These are phyloP conservation scores for Sclerodermus sp. DNA, from an alignment of 2,888 invertebrate genomes.

Conservation along the genomic window DNA sequence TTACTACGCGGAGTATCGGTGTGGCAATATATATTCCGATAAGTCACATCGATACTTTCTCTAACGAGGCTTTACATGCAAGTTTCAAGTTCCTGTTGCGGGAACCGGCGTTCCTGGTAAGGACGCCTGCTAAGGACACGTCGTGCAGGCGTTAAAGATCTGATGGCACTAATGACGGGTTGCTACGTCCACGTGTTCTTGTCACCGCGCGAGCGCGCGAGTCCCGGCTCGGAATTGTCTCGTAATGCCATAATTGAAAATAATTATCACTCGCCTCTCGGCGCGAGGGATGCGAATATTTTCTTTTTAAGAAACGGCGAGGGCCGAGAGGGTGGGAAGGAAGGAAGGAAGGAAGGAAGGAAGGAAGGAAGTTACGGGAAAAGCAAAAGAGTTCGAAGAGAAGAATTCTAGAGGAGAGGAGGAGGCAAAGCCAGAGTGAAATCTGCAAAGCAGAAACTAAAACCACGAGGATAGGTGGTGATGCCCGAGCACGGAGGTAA, in stretches of 20 bases:
- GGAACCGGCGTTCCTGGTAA: constrained; percentile 33
- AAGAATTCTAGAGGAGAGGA: no score
- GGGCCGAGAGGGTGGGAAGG: no score
- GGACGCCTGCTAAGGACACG: constrained; percentile 23
- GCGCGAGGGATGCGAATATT: no score
- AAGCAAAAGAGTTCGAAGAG: no score
- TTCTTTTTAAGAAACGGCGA: no score
- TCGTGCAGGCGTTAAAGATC: constrained; percentile 43
- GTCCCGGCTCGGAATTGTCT: constrained; percentile 31
- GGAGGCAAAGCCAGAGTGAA: background rate
- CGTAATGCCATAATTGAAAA: no score
- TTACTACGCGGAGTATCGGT: constrained; percentile 24
- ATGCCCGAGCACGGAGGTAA: constrained; percentile 26
- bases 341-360: background rate
- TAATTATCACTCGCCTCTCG: no score
- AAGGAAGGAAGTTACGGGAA: no score
- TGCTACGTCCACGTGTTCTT: constrained; percentile 41
- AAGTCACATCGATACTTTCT: constrained; percentile 18
- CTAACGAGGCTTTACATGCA: constrained; percentile 5
- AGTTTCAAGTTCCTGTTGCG: constrained; percentile 25
- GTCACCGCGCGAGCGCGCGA: constrained; percentile 26
- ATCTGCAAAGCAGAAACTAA: background rate
- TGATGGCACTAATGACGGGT: constrained; percentile 48
- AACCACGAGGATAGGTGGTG: background rate
- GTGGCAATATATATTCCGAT: constrained; percentile 22